Evolutionary conservation across 1,140 invertebrate species (phyloP), one percentile per base, ranked within the genome.

Genomic region (Brachystomella parvula): DNA sequence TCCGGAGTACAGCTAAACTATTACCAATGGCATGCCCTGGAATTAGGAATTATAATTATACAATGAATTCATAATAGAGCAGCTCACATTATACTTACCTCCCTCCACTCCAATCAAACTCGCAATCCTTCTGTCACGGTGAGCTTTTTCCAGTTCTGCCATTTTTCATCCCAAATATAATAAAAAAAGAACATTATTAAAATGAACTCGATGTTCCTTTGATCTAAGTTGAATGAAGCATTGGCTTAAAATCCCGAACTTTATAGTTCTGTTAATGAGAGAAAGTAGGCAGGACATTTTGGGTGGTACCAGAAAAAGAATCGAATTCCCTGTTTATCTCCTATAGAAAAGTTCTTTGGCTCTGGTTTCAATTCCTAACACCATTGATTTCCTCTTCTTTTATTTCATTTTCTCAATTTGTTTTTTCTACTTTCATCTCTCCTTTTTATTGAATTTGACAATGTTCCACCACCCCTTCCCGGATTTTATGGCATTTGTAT

Each of bases 81-180:
- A n/a, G n/a, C n/a, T n/a, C n/a, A n/a, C n/a, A n/a, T n/a, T n/a
- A 26, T 6, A 15, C 49, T 53, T 53, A 53, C 81, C 81, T n/a
- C 81, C 80, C 73, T 82, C 81, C 56, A 82, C 71, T n/a, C 81
- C 81, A 59, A 82, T 77, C 61, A 82, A 62, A 75, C 79, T 81
- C 3, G 74, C 80, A 56, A 82, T 79, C 63, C 76, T 77, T 12
- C 76, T 75, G 0, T 74, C 68, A 1, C 73, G 65, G 70, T 79
- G 80, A 3, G 78, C 76, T 61, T 78, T 75, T n/a, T 75, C 70
- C 33, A 82, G 76, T 59, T 79, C 81, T 82, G 64, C 6, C 74
- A 75, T n/a, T n/a, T n/a, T n/a, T n/a, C n/a, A n/a, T n/a, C n/a
- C n/a, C n/a, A n/a, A n/a, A n/a, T n/a, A n/a, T n/a, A n/a, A n/a